Base-by-base conservation (phyloP, 2,797 vertebrate species). In the Apodemus agrarius region DNA sequence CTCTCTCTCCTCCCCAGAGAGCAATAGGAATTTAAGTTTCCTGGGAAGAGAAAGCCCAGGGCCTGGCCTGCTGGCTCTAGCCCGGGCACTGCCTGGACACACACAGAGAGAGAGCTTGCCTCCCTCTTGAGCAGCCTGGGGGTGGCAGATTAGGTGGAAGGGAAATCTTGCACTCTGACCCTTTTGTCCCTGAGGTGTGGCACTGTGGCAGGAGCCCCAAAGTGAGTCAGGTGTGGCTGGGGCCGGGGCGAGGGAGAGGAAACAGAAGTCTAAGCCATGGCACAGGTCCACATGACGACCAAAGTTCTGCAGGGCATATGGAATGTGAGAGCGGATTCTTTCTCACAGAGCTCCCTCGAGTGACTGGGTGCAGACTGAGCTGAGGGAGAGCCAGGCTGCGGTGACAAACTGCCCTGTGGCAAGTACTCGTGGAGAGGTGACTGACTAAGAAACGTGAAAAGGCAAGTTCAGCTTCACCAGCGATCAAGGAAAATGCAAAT, bases 21-120 rank as follows among this genome's bases (percentile, higher is more conserved):
- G 92, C 81, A 67, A 54, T 79, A 96, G 80, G 96, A 97, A 95
- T 91, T 29, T 79, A 86, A 74, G 72, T 81, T 97, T 82, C 93
- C 89, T 93, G 80, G 91, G 89, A 93, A 95, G 95, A 96, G 90
- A 96, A 85, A 91, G 87, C 83, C n/a, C 52, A 81, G 63, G 52
- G 61, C 84, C 0, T 4, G 12, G 72, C 65, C 59, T 91, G 90
- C 65, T 59, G 90, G 69, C 75, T 75, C 37, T 9, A 57, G 85
- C 89, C 84, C 67, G 85, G 87, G 63, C 24, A 81, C 93, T 88
- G 93, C 92, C 94, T 16, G 83, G 34, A 67, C 57, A 69, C 82
- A 90, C n/a, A n/a, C n/a, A n/a, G n/a, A n/a, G 75, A 54, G 69
- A 90, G 8, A 59, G 69, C 13, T 12, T 52, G 52, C 52, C 34